Evolutionary conservation across 2,797 vertebrate species (phyloP), one percentile per base, ranked within the genome.

Genomic region (Tangara arthus): DNA sequence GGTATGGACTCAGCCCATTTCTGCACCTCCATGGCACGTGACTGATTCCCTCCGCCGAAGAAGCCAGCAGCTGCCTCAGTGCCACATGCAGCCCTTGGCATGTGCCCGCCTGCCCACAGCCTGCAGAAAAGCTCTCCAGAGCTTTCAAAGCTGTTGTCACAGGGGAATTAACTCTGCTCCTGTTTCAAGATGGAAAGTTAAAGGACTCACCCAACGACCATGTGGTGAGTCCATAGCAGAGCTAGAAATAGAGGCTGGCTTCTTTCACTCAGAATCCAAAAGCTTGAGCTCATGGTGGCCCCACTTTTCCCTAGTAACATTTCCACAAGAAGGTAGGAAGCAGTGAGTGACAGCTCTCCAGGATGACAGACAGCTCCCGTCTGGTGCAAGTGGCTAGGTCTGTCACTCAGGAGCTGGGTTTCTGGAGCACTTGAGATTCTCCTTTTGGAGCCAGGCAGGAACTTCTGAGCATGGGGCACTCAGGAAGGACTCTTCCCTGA

Each of bases 401-500:
- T 90, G 78, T 91, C 95, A 87, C 87, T 96, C 72, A 90, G 89
- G 94, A 97, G 91, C 89, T 85, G 91, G 86, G 85, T 81, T 95
- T 92, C 78, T 97, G 96, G 82, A 96, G 91, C 90, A 84, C 80
- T 97, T 95, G 95, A 96, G 90, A 95, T 93, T 94, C 85, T 93
- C 76, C 85, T 89, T 96, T 94, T 69, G 60, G 90, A 97, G 84
- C 80, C 94, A 89, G 84, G 87, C 84, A 95, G 87, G 92, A 92
- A 90, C 89, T 23, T 78, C 79, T 85, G 70, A 87, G 66, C 69
- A 49, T 7, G 26, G 63, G 94, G 66, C 95, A 66, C 79, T 94
- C 94, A 95, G 97, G 96, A 97, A 96, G 95, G 55, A 61, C 83
- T 95, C 84, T 95, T 97, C 90, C 57, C 59, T 96, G 95, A 95